A percentile compares a stretch with the other conserved stretches of the same genome.
These are phyloP conservation scores for Enteromius afrohamiltoni DNA, from an alignment of 2,797 vertebrate genomes.

Conservation along the genomic window DNA sequence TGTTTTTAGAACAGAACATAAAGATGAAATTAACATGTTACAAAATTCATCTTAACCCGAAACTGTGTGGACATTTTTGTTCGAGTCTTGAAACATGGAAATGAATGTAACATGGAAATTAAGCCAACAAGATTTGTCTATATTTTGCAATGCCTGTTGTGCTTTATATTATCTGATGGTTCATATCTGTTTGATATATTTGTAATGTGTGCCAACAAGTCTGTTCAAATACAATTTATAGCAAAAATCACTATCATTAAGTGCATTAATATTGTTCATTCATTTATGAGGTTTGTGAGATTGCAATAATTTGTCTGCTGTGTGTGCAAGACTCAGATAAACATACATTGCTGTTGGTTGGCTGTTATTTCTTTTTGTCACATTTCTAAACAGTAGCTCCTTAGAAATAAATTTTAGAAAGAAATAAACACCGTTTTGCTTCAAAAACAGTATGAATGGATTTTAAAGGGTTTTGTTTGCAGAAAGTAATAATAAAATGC, in stretches of 20 bases:
- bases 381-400: not conserved
- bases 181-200: conserved; percentile 15
- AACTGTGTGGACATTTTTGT: not conserved
- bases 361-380: not conserved
- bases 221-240: not conserved
- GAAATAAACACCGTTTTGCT: not conserved
- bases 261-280: not conserved
- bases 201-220: not conserved
- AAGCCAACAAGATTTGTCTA: not conserved
- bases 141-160: not conserved
- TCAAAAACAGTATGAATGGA: not conserved
- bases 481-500: not conserved
- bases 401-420: not conserved
- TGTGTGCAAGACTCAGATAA: not conserved
- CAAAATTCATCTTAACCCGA: not conserved
- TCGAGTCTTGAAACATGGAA: not conserved
- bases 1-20: not conserved
- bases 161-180: conserved; percentile 15
- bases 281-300: not conserved
- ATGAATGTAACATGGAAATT: not conserved
- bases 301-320: not conserved
- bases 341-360: not conserved
- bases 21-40: not conserved
- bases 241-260: not conserved
- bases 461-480: not conserved